These are phyloP conservation scores for Gymnobelideus leadbeateri DNA, from an alignment of 2,113 vertebrate species.

Conservation along the genomic window DNA sequence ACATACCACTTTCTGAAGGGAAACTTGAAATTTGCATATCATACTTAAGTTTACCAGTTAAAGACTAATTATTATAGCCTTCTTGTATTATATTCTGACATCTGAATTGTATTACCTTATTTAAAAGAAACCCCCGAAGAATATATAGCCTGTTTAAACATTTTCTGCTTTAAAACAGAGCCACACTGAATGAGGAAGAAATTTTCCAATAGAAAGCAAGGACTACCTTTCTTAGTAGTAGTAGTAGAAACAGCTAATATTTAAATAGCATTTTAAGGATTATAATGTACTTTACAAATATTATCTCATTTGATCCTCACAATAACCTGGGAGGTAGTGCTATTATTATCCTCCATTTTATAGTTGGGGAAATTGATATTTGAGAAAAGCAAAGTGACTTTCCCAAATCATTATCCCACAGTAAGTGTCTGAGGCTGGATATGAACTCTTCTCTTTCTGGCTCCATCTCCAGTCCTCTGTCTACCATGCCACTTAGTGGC, in stretches of 20 bases:
- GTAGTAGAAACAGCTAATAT: not conserved
- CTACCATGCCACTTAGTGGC: not conserved
- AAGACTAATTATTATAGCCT: not conserved
- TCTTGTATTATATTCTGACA: not conserved
- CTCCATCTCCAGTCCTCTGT: not conserved
- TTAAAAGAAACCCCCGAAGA: not conserved
- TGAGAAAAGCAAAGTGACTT: not conserved
- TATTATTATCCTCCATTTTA: not conserved
- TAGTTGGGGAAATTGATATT: not conserved
- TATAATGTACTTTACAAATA: not conserved
- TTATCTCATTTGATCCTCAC: not conserved
- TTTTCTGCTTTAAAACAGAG: not conserved
- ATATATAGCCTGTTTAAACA: not conserved
- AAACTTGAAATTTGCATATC: not conserved
- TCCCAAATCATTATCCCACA: not conserved
- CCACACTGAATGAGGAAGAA: not conserved
- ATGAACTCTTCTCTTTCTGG: not conserved
- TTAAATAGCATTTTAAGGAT: not conserved
- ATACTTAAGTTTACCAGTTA: not conserved
- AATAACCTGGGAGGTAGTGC: not conserved
- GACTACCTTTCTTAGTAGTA: not conserved
- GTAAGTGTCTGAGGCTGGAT: not conserved
- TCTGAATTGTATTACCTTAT: not conserved
- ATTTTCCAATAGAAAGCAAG: not conserved
- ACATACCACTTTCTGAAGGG: not conserved